Percentiles rank a stretch among this genome's conserved stretches.
These are phyloP conservation scores for Taeniopygia guttata DNA, from an alignment of 2,797 vertebrate species.

Conservation along the genomic window DNA sequence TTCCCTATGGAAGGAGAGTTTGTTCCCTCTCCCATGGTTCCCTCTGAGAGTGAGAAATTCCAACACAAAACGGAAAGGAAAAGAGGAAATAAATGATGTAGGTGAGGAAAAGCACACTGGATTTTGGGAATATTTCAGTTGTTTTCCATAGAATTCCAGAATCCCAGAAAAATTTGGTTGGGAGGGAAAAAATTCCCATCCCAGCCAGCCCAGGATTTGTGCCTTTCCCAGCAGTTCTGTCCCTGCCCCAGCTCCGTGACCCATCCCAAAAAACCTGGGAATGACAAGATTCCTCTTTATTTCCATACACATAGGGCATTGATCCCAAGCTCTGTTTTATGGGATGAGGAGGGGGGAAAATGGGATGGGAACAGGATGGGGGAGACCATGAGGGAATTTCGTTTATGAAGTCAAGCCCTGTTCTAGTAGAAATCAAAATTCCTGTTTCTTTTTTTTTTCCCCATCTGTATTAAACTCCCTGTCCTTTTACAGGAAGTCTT, in stretches of 20 bases:
- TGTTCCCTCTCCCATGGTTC: background rate
- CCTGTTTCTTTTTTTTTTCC: rapidly evolving
- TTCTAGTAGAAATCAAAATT: slow-evolving; percentile 12
- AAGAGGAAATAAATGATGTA: background rate
- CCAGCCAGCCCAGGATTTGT: background rate
- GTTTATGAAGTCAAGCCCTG: slow-evolving; percentile 34
- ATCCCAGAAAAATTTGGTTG: background rate
- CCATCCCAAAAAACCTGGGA: slow-evolving; percentile 30
- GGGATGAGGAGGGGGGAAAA: background rate
- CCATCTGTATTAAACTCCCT: background rate
- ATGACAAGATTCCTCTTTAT: background rate
- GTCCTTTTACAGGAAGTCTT: slow-evolving; percentile 39
- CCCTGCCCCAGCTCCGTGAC: background rate
- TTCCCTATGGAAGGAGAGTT: background rate
- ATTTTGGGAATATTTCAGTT: background rate
- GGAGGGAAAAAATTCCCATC: background rate
- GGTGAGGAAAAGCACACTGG: background rate
- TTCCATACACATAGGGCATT: background rate
- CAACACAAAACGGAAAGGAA: rapidly evolving
- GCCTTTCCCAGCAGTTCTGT: background rate
- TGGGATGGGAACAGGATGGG: background rate
- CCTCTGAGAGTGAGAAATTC: background rate
- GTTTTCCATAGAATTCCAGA: background rate
- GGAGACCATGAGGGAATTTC: background rate
- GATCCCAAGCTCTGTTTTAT: slow-evolving; percentile 20